Evolutionary conservation across 2,888 invertebrate species (phyloP).

Genomic region (Odontothrips loti): DNA sequence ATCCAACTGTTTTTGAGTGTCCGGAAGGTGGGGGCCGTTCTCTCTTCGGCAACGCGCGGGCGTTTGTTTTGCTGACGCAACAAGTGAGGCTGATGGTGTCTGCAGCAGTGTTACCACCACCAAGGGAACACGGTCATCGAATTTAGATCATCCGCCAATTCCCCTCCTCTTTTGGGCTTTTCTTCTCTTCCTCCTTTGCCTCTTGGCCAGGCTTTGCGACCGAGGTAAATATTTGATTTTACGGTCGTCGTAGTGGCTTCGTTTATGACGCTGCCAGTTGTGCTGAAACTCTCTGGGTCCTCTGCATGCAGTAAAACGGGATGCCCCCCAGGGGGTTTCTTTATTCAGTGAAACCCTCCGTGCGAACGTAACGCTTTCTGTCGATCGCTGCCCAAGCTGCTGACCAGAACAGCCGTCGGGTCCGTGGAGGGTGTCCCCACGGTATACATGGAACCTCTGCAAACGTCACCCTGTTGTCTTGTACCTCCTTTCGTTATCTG

Average conservation of each 20-base stretch:
- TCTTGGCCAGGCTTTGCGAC: background rate
- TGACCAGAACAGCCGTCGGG: too few relatives aligned
- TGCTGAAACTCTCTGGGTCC: background rate
- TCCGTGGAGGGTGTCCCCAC: too few relatives aligned
- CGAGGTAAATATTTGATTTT: background rate
- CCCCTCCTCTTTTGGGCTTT: background rate
- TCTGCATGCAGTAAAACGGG: constrained; percentile 5
- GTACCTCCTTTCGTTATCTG: too few relatives aligned
- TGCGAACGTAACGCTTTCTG: too few relatives aligned
- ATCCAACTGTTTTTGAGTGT: background rate
- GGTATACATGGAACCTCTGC: too few relatives aligned
- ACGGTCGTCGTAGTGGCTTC: background rate
- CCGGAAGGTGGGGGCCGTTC: background rate
- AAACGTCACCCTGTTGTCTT: too few relatives aligned
- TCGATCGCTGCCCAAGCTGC: too few relatives aligned
- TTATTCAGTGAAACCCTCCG: constrained; percentile 16
- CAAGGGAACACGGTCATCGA: constrained; percentile 14
- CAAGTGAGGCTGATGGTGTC: background rate
- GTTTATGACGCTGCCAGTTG: background rate
- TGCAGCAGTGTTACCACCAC: background rate
- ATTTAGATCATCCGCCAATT: background rate
- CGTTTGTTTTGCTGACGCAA: constrained; percentile 15
- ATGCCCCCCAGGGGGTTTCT: background rate
- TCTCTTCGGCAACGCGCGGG: background rate
- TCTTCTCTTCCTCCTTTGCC: background rate